These are phyloP conservation scores for Siderastrea radians DNA, from an alignment of 92 coral and sea anemone species.

Conservation along the genomic window DNA sequence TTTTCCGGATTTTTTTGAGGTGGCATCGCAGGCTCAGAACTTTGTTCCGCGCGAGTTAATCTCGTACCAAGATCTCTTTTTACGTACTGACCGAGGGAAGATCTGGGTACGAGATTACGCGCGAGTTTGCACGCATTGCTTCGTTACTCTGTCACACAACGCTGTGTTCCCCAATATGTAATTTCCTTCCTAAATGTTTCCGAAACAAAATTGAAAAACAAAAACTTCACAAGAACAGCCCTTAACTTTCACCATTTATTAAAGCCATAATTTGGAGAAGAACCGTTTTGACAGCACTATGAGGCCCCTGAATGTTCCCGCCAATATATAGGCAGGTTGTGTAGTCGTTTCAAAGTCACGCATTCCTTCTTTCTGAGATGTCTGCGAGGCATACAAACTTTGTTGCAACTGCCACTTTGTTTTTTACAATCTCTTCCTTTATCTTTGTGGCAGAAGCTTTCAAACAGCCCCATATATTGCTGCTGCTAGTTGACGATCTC, in stretches of 20 bases:
- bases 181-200: no score
- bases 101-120: neutral
- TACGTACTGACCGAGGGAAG: no score
- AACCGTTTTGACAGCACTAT: neutral
- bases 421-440: neutral
- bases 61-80: no score
- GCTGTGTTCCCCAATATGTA: no score
- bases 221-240: no score
- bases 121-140: no score
- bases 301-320: neutral
- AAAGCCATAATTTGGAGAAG: no score
- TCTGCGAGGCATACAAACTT: neutral
- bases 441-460: neutral
- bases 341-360: no score
- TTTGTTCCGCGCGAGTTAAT: neutral
- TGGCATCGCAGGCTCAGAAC: conserved; percentile 57
- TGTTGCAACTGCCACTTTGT: neutral
- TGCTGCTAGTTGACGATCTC: conserved; percentile 33
- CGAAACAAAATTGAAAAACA: no score
- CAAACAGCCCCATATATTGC: conserved; percentile 36
- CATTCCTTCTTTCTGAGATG: no score
- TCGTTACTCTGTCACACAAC: conserved; percentile 1
- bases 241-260: no score
- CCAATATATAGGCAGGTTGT: no score
- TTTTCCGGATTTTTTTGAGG: neutral